Evolutionary conservation across 2,888 invertebrate genomes (phyloP).

Genomic region (Pediacus dermestoides): DNA sequence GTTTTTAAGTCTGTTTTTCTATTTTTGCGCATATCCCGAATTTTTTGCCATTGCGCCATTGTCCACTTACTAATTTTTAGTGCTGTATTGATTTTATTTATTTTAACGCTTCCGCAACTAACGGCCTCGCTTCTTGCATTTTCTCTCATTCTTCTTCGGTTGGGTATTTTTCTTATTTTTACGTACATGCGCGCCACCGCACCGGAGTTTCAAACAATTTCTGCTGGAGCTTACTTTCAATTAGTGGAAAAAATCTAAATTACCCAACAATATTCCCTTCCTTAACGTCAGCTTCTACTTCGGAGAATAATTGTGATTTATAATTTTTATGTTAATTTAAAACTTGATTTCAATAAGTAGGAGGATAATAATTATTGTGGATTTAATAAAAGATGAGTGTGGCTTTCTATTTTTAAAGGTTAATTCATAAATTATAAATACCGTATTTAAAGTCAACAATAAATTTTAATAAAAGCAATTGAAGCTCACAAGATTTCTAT

Average conservation of each 20-base stretch:
- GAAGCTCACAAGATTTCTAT: no score
- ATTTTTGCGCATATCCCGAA: constrained; percentile 49
- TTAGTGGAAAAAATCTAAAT: no score
- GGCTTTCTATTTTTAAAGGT: constrained; percentile 43
- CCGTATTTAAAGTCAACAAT: no score
- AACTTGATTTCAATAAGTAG: background rate
- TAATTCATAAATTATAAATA: constrained; percentile 33
- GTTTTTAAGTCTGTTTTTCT: constrained; percentile 45
- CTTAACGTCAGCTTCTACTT: no score
- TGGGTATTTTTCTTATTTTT: no score
- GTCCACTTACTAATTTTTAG: constrained; percentile 52
- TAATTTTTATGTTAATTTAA: no score
- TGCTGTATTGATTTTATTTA: constrained; percentile 50
- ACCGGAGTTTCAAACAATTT: no score
- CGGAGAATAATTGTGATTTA: no score
- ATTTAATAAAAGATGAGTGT: constrained; percentile 20
- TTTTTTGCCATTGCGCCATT: constrained; percentile 52
- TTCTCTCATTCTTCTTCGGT: background rate
- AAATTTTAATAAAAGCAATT: no score
- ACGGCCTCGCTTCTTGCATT: constrained; percentile 6
- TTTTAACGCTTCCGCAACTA: constrained; percentile 34
- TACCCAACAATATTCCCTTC: no score
- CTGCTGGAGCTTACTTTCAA: no score
- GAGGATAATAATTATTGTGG: constrained; percentile 5
- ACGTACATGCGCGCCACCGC: no score